Base-by-base conservation (phyloP, 2,113 vertebrate species). In the Leptobrachium leishanense region DNA sequence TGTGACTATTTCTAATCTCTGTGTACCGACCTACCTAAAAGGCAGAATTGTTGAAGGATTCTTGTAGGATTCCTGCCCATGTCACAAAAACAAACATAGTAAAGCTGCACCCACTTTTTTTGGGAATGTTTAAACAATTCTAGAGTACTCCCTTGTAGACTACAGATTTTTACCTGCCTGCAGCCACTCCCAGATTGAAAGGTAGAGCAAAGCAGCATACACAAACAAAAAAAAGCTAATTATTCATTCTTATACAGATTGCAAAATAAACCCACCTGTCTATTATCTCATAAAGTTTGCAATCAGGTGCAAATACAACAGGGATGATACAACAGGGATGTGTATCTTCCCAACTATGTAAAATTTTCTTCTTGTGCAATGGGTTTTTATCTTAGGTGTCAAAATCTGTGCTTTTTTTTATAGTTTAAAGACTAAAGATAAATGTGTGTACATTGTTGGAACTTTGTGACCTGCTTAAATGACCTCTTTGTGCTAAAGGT, bases 121-220 rank as follows among this genome's bases (percentile, higher is more conserved):
- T 62, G 67, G 42, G 43, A 81, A 68, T 74, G 78, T 74, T 57
- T 41, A 67, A 59, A 68, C 39, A 41, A 44, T 31, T 15, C n/a
- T n/a, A 74, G 64, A 74, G 71, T 62, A 50, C 50, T 66, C 42
- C 41, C 74, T 63, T 43, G 59, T 42, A 62, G 43, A 74, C 44
- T 41, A 11, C 71, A 74, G 78, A 81, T 40, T 20, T 80, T 59
- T 74, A 81, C 78, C 72, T 81, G 78, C 40, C 63, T 62, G 64
- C 54, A 57, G 65, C 72, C 78, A 81, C 78, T 81, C 78, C 78
- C 72, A 74, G 71, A 31, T 7, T 65, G 73, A 55, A 43, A 15
- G 39, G 39, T 46, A 67, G 50, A 50, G 59, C 50, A 64, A 71
- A 74, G 63, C 78, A 81, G 71, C 78, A 59, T 68, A 74, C 41